Percentiles rank a stretch among this genome's conserved stretches.
Evolutionary conservation across 2,113 vertebrate genomes (phyloP).

Genomic region (Thunnus thynnus): DNA sequence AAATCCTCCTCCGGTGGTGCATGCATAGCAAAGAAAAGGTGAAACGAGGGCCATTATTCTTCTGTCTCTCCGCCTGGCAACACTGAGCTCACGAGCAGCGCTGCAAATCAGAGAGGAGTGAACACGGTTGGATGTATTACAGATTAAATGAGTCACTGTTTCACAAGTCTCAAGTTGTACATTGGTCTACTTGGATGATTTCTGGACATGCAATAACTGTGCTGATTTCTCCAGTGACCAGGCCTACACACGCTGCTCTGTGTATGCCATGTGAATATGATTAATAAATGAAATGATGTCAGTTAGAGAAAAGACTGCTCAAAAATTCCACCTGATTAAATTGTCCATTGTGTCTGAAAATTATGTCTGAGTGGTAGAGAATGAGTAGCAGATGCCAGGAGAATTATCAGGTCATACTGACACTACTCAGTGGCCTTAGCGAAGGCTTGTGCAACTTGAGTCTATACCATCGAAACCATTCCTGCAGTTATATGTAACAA

Average conservation of each 20-base stretch:
- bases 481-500: background rate
- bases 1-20: slow-evolving; percentile 22
- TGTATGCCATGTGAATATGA: slow-evolving; percentile 30
- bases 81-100: slow-evolving; percentile 55
- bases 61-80: slow-evolving; percentile 48
- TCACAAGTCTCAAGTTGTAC: slow-evolving; percentile 31
- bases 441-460: slow-evolving; percentile 7
- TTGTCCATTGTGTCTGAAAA: slow-evolving; percentile 60
- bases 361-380: slow-evolving; percentile 59
- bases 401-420: slow-evolving; percentile 41
- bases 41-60: slow-evolving; percentile 37
- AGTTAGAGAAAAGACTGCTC: background rate
- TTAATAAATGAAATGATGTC: slow-evolving; percentile 42
- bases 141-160: slow-evolving; percentile 52
- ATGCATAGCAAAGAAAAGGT: slow-evolving; percentile 45
- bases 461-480: background rate
- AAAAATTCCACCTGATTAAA: slow-evolving; percentile 44
- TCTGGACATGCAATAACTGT: slow-evolving; percentile 11
- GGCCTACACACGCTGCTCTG: slow-evolving; percentile 5
- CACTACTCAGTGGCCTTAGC: slow-evolving; percentile 1
- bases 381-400: slow-evolving; percentile 57
- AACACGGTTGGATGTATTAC: slow-evolving; percentile 40
- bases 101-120: slow-evolving; percentile 51
- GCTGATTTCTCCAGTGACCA: slow-evolving; percentile 15
- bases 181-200: slow-evolving; percentile 6